These are phyloP conservation scores for Dermatemys mawii DNA, from an alignment of 2,113 vertebrate genomes.

Conservation along the genomic window DNA sequence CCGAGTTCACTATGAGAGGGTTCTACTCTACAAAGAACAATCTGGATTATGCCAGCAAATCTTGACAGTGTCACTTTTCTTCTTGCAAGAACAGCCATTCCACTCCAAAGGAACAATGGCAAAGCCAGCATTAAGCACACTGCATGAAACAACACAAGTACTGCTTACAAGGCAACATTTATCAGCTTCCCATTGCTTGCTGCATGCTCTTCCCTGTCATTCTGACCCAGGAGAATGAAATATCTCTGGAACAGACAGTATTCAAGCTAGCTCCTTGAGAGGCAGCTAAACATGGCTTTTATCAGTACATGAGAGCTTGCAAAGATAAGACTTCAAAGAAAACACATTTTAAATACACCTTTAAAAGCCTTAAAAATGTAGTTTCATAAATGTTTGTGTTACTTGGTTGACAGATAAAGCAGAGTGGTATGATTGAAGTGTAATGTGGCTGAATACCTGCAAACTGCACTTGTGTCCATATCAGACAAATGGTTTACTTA, in stretches of 20 bases:
- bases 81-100: neutral
- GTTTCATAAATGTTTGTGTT: slow-evolving; percentile 83
- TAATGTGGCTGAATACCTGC: slow-evolving; percentile 41
- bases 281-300: slow-evolving; percentile 43
- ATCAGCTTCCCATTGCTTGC: neutral
- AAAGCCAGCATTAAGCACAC: rapidly evolving
- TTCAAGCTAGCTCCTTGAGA: neutral
- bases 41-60: neutral
- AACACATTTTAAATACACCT: slow-evolving; percentile 73
- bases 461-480: slow-evolving; percentile 47
- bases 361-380: slow-evolving; percentile 74
- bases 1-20: neutral
- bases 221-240: slow-evolving; percentile 16
- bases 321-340: slow-evolving; percentile 85
- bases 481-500: slow-evolving; percentile 83
- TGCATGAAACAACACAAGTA: rapidly evolving
- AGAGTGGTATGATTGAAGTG: slow-evolving; percentile 60
- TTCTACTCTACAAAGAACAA: neutral
- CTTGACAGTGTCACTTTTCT: neutral
- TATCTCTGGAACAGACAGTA: neutral
- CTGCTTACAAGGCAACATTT: rapidly evolving
- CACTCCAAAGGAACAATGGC: neutral
- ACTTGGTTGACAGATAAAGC: slow-evolving; percentile 70
- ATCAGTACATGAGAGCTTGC: slow-evolving; percentile 59
- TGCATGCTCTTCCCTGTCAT: neutral